phyloP scores from a whole-genome alignment of 2,113 vertebrate genomes.

The Corythaeola cristata region DNA sequence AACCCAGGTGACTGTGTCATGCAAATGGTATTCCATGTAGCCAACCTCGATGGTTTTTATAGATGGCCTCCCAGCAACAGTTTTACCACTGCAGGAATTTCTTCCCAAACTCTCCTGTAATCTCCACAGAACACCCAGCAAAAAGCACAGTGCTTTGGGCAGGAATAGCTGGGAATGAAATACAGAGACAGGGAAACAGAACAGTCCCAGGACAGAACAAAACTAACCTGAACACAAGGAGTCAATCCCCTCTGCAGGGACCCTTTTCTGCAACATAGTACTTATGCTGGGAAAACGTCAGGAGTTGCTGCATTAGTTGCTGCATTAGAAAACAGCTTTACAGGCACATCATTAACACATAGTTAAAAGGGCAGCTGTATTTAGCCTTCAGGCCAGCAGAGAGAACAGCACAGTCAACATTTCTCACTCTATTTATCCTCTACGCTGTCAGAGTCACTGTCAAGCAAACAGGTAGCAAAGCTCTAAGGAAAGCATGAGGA shows the following conservation, averaged over 20 bases:
- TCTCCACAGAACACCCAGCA: neutral
- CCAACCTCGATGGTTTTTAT: rapidly evolving
- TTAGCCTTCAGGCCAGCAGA: neutral
- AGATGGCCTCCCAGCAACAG: neutral
- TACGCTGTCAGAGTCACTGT: neutral
- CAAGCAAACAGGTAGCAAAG: neutral
- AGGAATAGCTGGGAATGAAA: neutral
- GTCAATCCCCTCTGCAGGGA: neutral
- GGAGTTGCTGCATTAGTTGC: neutral
- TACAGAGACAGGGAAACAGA: neutral
- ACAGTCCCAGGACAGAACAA: neutral
- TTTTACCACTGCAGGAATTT: neutral
- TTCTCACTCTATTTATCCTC: neutral
- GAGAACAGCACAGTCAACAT: neutral
- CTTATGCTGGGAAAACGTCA: neutral
- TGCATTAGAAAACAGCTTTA: neutral
- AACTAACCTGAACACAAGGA: neutral
- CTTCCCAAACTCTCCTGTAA: neutral
- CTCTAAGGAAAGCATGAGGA: neutral
- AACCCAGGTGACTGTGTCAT: neutral
- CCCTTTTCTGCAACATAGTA: neutral
- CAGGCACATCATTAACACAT: neutral
- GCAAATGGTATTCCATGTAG: neutral
- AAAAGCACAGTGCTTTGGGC: neutral
- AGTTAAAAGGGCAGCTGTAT: neutral